A percentile compares a stretch with the other conserved stretches of the same genome.
Evolutionary conservation across 2,113 vertebrate species (phyloP).

Genomic region (Eleginops maclovinus): DNA sequence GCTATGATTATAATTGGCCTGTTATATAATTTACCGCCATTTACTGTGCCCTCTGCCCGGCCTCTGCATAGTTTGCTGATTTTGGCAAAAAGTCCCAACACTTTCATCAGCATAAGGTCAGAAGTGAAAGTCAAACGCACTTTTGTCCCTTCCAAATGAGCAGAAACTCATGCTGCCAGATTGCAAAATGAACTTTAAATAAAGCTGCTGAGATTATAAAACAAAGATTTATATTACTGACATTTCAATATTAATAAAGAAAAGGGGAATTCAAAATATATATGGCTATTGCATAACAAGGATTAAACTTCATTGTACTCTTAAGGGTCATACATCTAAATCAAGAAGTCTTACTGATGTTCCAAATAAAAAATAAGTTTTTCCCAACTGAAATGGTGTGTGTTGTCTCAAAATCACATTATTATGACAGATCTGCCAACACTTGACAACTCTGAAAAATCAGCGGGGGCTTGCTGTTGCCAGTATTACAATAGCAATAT

Average conservation of each 20-base stretch:
- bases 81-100: neutral
- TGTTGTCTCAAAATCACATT: neutral
- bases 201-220: conserved; percentile 5
- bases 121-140: conserved; percentile 20
- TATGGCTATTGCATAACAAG: neutral
- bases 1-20: conserved; percentile 44
- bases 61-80: neutral
- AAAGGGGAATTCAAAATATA: too few relatives aligned
- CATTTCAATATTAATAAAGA: too few relatives aligned
- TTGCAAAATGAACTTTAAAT: neutral
- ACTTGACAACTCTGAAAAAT: conserved; percentile 5
- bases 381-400: neutral
- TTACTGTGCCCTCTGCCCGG: conserved; percentile 36
- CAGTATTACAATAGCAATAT: neutral
- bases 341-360: neutral
- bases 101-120: neutral
- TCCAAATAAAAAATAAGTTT: neutral
- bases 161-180: neutral
- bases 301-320: neutral
- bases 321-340: neutral
- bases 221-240: too few relatives aligned
- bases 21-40: conserved; percentile 44
- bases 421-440: neutral
- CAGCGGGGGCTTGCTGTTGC: neutral
- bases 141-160: neutral